Evolutionary conservation across 2,113 vertebrate genomes (phyloP).

Genomic region (Otis tarda): DNA sequence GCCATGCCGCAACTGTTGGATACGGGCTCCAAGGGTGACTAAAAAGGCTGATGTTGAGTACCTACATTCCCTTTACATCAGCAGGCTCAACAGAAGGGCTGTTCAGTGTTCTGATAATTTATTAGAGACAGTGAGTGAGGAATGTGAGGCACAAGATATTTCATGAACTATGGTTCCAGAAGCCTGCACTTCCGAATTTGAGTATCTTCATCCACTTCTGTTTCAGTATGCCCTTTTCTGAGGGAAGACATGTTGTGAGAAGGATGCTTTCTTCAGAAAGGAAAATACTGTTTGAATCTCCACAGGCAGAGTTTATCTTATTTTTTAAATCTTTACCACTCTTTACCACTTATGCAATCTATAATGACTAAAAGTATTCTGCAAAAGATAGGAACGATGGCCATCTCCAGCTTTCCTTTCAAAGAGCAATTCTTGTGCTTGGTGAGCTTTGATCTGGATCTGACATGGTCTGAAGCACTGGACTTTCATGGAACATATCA

Average conservation of each 20-base stretch:
- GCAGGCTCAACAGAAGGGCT: neutral
- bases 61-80: neutral
- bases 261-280: neutral
- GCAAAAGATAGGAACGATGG: neutral
- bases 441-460: neutral
- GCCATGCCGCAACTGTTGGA: neutral
- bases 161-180: neutral
- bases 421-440: neutral
- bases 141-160: neutral
- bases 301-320: neutral
- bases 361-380: neutral
- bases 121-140: neutral
- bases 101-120: neutral
- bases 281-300: neutral
- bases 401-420: neutral
- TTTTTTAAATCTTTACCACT: neutral
- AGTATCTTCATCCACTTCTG: neutral
- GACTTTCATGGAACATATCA: neutral
- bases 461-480: neutral
- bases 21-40: neutral
- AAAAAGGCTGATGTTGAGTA: neutral
- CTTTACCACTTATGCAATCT: neutral
- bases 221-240: neutral
- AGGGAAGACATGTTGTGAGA: neutral
- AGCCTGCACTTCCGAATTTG: neutral